Evolutionary conservation across 2,113 vertebrate genomes (phyloP).

Genomic region (Brachionichthys hirsutus): DNA sequence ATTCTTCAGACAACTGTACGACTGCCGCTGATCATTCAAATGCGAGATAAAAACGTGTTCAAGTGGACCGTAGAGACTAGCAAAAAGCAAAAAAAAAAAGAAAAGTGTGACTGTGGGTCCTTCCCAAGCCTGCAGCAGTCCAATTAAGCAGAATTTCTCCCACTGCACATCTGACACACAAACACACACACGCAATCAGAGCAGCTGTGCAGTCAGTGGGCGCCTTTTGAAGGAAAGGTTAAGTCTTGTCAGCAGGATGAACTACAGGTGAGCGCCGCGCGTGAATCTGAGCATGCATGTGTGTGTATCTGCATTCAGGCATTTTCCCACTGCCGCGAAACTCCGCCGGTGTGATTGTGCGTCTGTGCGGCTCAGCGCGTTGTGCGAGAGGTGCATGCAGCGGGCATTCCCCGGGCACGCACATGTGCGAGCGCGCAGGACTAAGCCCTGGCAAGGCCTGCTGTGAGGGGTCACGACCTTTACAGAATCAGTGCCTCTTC

Average conservation of each 20-base stretch:
- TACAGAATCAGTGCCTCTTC: conserved; percentile 88
- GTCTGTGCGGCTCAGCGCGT: conserved; percentile 8
- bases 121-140: conserved; percentile 68
- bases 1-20: not conserved
- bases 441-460: conserved; percentile 71
- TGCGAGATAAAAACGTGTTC: conserved; percentile 12
- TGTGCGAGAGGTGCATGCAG: conserved; percentile 40
- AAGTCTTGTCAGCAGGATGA: conserved; percentile 52
- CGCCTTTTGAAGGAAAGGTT: conserved; percentile 40
- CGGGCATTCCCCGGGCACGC: conserved; percentile 65
- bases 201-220: conserved; percentile 62
- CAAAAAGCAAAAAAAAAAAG: not conserved
- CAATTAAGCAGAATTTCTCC: conserved; percentile 74
- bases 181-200: conserved; percentile 29
- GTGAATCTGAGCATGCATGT: conserved; percentile 8
- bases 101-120: conserved; percentile 42
- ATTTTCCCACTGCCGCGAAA: conserved; percentile 6
- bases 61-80: conserved; percentile 15
- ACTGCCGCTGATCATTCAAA: not conserved
- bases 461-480: conserved; percentile 81
- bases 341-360: conserved; percentile 11
- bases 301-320: conserved; percentile 14
- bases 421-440: conserved; percentile 74
- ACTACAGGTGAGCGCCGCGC: conserved; percentile 26
- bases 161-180: conserved; percentile 49